Percentiles rank a stretch among this genome's conserved stretches.
Evolutionary conservation across 2,113 vertebrate species (phyloP).

Genomic region (Conger conger): DNA sequence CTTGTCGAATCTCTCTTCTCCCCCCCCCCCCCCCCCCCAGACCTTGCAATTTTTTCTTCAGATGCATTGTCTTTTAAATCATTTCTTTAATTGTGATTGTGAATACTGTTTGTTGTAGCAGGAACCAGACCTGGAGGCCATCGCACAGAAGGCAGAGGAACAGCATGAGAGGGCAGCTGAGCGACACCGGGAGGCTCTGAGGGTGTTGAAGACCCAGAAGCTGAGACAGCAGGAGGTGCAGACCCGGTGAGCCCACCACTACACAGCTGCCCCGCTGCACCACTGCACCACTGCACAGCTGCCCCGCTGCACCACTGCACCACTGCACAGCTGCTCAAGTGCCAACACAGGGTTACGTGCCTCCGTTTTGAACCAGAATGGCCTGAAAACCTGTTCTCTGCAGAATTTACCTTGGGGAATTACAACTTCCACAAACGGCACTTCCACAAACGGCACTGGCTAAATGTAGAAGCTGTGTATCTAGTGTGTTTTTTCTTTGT

Average conservation of each 20-base stretch:
- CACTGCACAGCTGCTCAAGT: not conserved
- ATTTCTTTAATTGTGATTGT: not conserved
- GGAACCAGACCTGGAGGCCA: conserved; percentile 74
- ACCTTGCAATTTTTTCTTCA: not conserved
- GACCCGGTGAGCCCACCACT: conserved; percentile 64
- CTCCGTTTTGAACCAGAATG: no score
- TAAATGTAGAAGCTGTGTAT: not conserved
- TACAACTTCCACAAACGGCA: not conserved
- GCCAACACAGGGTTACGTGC: no score
- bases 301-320: no score
- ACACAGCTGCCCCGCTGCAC: not conserved
- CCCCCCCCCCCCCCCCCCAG: not conserved
- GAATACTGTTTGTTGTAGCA: conserved; percentile 31
- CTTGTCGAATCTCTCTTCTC: not conserved
- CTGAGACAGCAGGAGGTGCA: conserved; percentile 68
- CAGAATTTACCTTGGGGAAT: not conserved
- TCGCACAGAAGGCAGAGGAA: conserved; percentile 69
- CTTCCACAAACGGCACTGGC: no score
- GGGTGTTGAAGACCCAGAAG: conserved; percentile 77
- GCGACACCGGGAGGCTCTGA: conserved; percentile 81
- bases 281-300: not conserved
- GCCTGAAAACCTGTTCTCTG: not conserved
- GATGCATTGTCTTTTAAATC: not conserved
- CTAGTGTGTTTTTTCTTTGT: not conserved
- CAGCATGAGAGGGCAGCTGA: conserved; percentile 77